Conservation (phyloP, 2,113 vertebrate genomes). For the Hemiscyllium ocellatum region DNA sequence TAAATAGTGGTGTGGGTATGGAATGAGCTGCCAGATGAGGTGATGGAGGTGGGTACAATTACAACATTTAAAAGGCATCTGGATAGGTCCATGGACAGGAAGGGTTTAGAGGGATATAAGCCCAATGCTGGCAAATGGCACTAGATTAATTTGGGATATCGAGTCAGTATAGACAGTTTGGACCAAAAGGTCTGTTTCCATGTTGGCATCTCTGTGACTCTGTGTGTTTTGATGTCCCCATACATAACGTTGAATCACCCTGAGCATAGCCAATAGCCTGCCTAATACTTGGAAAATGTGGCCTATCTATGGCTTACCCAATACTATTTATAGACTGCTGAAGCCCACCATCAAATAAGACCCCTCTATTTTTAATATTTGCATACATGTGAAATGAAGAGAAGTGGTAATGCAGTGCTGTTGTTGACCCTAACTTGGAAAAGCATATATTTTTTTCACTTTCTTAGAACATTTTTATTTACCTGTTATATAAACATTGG, state of each 20-base stretch:
- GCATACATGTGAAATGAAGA: neutral
- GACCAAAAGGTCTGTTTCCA: too few species aligned
- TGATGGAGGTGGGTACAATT: too few species aligned
- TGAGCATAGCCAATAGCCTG: neutral
- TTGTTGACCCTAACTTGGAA: neutral
- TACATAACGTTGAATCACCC: neutral
- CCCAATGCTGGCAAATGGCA: too few species aligned
- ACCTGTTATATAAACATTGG: neutral
- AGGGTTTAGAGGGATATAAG: too few species aligned
- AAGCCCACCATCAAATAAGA: neutral
- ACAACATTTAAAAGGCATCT: too few species aligned
- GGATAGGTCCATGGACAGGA: too few species aligned
- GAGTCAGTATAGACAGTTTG: too few species aligned
- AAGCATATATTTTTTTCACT: neutral
- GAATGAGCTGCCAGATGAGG: too few species aligned
- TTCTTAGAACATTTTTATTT: neutral
- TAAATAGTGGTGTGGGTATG: too few species aligned
- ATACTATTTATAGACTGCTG: neutral
- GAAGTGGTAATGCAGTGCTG: neutral
- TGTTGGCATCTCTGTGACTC: too few species aligned
- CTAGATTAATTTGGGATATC: too few species aligned
- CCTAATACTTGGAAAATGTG: neutral
- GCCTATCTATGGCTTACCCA: neutral
- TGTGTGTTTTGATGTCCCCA: neutral
- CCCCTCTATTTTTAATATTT: neutral